phyloP scores from a whole-genome alignment of 2,888 invertebrate genomes.

The Liodrosophila aerea region DNA sequence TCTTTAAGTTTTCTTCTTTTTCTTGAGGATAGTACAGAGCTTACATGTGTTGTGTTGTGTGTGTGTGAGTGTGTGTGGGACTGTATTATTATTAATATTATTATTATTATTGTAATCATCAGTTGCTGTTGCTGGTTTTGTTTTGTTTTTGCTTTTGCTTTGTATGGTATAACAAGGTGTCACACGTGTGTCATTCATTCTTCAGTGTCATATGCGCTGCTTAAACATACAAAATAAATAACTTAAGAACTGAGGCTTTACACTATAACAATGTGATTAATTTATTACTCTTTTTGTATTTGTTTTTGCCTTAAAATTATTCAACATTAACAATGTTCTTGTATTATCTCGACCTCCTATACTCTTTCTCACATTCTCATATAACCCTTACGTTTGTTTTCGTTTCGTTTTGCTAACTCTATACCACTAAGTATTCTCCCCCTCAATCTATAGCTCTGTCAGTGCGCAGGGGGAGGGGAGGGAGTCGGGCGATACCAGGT shows the following conservation, averaged over 20 bases:
- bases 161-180: slow-evolving; percentile 64
- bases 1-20: no score
- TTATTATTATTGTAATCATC: slow-evolving; percentile 29
- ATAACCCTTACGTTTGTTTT: slow-evolving; percentile 6
- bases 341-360: slow-evolving; percentile 23
- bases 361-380: slow-evolving; percentile 12
- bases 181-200: slow-evolving; percentile 39
- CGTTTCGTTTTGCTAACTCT: slow-evolving; percentile 37
- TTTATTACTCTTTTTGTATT: slow-evolving; percentile 38
- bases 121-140: slow-evolving; percentile 19
- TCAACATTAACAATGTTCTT: slow-evolving; percentile 72
- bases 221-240: slow-evolving; percentile 73
- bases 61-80: slow-evolving; percentile 12
- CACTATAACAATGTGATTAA: slow-evolving; percentile 74
- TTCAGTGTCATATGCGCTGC: slow-evolving; percentile 67
- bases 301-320: slow-evolving; percentile 64
- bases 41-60: neutral
- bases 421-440: slow-evolving; percentile 15
- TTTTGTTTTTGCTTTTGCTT: slow-evolving; percentile 30
- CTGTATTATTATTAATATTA: slow-evolving; percentile 13
- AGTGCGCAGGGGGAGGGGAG: neutral
- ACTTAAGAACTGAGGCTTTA: slow-evolving; percentile 72
- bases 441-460: no score
- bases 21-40: no score
- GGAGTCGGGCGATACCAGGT: neutral